These are phyloP conservation scores for Mylabris sibirica DNA, from an alignment of 2,888 invertebrate genomes.

Conservation along the genomic window DNA sequence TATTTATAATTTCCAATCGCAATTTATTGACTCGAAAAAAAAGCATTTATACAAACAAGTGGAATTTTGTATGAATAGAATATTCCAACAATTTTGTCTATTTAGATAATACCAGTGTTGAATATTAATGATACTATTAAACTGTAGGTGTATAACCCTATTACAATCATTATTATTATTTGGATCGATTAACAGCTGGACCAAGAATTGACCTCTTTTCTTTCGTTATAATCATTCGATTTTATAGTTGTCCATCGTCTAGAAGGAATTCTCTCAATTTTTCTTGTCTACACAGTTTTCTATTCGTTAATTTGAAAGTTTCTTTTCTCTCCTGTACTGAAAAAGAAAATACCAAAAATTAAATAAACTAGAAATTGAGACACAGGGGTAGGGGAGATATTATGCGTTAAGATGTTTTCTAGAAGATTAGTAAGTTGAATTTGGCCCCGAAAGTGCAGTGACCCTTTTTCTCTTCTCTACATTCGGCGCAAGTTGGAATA, in stretches of 20 bases:
- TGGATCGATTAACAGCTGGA: background rate
- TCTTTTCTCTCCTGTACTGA: background rate
- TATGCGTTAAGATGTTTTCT: slow-evolving; percentile 41
- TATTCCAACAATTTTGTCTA: background rate
- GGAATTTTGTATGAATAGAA: background rate
- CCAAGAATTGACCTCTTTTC: slow-evolving; percentile 13
- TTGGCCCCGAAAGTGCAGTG: slow-evolving; percentile 59
- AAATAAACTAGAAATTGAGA: slow-evolving; percentile 11
- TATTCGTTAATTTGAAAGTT: background rate
- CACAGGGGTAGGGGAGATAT: slow-evolving; percentile 14
- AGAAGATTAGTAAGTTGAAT: slow-evolving; percentile 53
- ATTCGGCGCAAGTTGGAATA: slow-evolving; percentile 60
- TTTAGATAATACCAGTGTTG: background rate
- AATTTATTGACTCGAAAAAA: slow-evolving; percentile 2
- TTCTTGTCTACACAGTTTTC: background rate
- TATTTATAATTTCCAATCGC: slow-evolving; percentile 13
- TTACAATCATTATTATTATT: background rate
- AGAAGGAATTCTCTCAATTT: background rate
- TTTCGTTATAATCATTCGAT: background rate
- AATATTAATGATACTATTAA: background rate
- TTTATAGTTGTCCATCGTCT: background rate
- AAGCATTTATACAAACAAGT: background rate
- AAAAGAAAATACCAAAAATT: background rate
- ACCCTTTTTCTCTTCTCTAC: slow-evolving; percentile 43
- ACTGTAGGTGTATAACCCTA: background rate